These are phyloP conservation scores for Capromys pilorides DNA, from an alignment of 2,797 vertebrate genomes.

Conservation along the genomic window DNA sequence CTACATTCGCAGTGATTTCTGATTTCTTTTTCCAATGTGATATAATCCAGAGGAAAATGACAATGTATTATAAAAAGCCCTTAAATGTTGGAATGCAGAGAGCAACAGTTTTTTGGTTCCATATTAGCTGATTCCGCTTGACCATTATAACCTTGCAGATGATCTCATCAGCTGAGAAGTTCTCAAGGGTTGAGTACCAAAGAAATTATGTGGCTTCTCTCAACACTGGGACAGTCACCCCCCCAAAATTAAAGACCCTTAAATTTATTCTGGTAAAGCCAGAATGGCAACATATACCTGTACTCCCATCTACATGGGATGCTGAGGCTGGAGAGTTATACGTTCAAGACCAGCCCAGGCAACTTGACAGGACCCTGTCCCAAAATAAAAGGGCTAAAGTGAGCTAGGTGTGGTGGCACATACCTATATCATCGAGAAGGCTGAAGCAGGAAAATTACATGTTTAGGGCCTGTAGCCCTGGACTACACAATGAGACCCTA, in stretches of 20 bases:
- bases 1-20: not conserved
- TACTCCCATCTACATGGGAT: not conserved
- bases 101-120: slow-evolving; percentile 33
- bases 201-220: slow-evolving; percentile 22
- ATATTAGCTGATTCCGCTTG: slow-evolving; percentile 1
- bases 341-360: not conserved
- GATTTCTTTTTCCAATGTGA: slow-evolving; percentile 15
- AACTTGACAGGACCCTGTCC: not conserved
- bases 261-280: not conserved
- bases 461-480: not conserved
- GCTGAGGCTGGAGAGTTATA: not conserved
- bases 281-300: not conserved
- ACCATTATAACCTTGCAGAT: not conserved
- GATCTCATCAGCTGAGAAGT: not conserved
- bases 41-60: slow-evolving; percentile 2
- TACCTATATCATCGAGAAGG: not conserved
- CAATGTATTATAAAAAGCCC: slow-evolving; percentile 2
- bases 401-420: not conserved
- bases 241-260: slow-evolving; percentile 23
- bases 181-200: not conserved
- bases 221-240: not conserved
- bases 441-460: not conserved
- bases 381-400: not conserved
- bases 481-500: not conserved
- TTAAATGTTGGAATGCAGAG: slow-evolving; percentile 24